A percentile compares a stretch with the other conserved stretches of the same genome.
Conservation (phyloP, 2,888 invertebrate genomes). For the Tetragonisca angustula region DNA sequence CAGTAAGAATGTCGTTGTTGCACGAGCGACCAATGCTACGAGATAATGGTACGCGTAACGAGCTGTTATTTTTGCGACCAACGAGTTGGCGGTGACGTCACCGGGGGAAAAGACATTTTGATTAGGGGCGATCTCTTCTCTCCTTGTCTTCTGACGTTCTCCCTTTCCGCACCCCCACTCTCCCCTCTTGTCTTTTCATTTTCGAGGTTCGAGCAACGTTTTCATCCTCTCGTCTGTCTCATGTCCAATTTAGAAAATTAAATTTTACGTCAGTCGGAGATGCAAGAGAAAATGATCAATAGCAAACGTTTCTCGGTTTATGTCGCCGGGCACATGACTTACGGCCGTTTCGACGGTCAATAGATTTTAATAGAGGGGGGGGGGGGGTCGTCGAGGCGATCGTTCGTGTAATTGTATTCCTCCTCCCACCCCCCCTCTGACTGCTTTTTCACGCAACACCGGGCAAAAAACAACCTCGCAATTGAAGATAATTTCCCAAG, state of each 20-base stretch:
- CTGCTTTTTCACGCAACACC: background rate
- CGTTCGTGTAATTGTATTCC: slow-evolving; percentile 31
- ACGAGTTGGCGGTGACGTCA: too few species aligned
- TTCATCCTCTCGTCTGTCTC: slow-evolving; percentile 37
- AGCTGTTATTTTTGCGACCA: slow-evolving; percentile 1
- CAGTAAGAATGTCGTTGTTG: background rate
- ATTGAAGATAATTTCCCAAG: slow-evolving; percentile 22
- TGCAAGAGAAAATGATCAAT: slow-evolving; percentile 46
- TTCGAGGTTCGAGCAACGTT: slow-evolving; percentile 31
- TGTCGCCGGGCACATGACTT: slow-evolving; percentile 23
- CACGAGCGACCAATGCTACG: background rate
- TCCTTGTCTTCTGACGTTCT: slow-evolving; percentile 4
- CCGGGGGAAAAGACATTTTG: background rate
- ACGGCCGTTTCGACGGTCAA: slow-evolving; percentile 41
- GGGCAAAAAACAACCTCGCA: background rate
- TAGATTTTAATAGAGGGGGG: slow-evolving; percentile 45
- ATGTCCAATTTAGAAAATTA: slow-evolving; percentile 51
- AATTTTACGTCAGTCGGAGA: slow-evolving; percentile 39
- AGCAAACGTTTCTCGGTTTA: slow-evolving; percentile 10
- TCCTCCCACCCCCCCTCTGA: too few species aligned
- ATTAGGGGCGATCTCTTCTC: background rate
- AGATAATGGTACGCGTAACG: background rate
- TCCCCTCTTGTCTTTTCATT: too few species aligned
- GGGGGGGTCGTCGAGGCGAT: slow-evolving; percentile 11
- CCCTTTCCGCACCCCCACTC: too few species aligned